These are phyloP conservation scores for Agrochola lychnidis DNA, from an alignment of 2,888 invertebrate species.

Conservation along the genomic window DNA sequence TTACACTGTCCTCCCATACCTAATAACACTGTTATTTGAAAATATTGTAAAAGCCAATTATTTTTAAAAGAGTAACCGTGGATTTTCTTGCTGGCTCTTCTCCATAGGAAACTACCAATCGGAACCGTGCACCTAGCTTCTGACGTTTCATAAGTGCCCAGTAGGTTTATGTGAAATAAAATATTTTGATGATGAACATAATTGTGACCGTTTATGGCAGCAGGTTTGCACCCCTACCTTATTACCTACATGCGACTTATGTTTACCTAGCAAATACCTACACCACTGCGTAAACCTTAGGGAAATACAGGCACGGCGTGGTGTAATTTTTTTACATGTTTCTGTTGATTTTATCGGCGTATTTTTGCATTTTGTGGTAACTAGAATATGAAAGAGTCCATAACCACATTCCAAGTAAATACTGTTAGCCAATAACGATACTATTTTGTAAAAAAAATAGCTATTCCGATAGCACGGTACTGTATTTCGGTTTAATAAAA, in stretches of 20 bases:
- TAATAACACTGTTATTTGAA: no score
- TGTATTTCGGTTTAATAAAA: slow-evolving; percentile 11
- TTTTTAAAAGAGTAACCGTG: no score
- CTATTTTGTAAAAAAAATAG: not conserved
- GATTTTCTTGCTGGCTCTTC: no score
- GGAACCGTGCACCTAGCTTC: no score
- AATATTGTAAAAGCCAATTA: no score
- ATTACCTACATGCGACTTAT: not conserved
- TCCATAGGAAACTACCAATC: no score
- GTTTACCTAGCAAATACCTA: not conserved
- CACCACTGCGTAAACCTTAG: no score
- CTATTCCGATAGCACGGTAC: not conserved
- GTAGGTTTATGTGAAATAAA: no score
- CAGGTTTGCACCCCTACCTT: no score
- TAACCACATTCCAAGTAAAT: slow-evolving; percentile 15
- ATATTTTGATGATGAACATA: not conserved
- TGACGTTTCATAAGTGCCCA: no score
- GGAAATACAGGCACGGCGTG: no score
- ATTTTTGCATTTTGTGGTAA: not conserved
- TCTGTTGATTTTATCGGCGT: not conserved
- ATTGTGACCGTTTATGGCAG: not conserved
- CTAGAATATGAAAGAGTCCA: not conserved
- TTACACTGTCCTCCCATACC: no score
- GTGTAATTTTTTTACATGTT: not conserved
- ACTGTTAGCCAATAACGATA: not conserved